Base-by-base conservation (phyloP, 2,888 invertebrate genomes). In the Polietes domitor region DNA sequence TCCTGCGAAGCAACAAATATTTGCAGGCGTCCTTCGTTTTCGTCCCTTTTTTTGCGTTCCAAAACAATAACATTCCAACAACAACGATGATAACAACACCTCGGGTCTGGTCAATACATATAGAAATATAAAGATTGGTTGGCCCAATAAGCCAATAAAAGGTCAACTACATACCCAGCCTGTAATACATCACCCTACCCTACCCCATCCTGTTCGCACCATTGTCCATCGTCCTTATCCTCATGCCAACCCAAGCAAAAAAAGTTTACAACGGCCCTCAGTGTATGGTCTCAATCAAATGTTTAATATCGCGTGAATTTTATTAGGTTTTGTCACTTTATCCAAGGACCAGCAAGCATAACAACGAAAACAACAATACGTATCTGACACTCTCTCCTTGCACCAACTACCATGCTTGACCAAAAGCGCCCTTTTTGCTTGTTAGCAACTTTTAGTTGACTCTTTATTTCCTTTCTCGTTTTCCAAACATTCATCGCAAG, bases 241-340 rank as follows among this genome's bases (percentile, higher is more conserved):
- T 32, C 32, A 32, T 32, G 32, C 32, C 32, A 9, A 37, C 37
- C 10, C 4, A 37, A 32, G 3, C 32, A 37, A 37, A 37, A 37
- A 37, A 37, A n/a, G 15, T 12, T 26, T 6, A 26, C 26, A 58
- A 15, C 58, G 10, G 26, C 58, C 26, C 24, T 26, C 24, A n/a
- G n/a, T 15, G 4, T 24, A 26, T 15, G 15, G 26, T 19, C 73
- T 75, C 43, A 47, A 82, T 78, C 75, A 68, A 79, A 71, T 78
- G 63, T 53, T 82, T 82, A 78, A 78, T 82, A 58, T 78, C 65
- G 78, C 72, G 78, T 82, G 73, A 77, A 77, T 74, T 82, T 68
- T 82, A 82, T 77, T 73, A 58, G 26, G 19, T 41, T 61, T 77
- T 73, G 68, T 24, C 68, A 43, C 68, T 68, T 68, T 68, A 68